phyloP scores from a whole-genome alignment of 2,888 invertebrate genomes.

The Furcula furcula region DNA sequence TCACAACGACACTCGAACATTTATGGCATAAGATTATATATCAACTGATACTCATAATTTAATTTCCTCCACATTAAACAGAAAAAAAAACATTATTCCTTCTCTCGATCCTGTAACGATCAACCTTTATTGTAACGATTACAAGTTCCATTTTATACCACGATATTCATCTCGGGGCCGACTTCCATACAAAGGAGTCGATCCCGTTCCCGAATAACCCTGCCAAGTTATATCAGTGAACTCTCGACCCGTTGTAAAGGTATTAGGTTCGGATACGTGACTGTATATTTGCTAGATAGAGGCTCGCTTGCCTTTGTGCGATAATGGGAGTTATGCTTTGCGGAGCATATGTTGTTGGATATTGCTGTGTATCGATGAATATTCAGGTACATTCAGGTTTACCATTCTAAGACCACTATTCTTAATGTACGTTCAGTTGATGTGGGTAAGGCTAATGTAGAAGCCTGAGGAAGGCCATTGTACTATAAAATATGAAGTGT shows the following conservation, averaged over 20 bases:
- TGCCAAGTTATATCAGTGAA: slow-evolving; percentile 3
- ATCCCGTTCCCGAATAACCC: slow-evolving; percentile 2
- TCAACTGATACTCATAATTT: no score
- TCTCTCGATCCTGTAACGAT: no score
- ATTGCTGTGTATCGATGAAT: slow-evolving; percentile 1
- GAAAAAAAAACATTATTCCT: no score
- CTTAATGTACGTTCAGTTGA: no score
- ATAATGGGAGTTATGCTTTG: slow-evolving; percentile 5
- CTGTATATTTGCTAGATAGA: slow-evolving; percentile 3
- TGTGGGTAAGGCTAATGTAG: no score
- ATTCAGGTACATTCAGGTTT: not conserved
- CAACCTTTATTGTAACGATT: no score
- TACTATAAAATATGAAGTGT: no score
- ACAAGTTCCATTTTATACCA: not conserved
- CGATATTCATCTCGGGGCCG: not conserved
- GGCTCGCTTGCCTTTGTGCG: slow-evolving; percentile 6
- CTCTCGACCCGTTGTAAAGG: slow-evolving; percentile 2
- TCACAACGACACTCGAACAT: no score
- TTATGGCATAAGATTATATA: no score
- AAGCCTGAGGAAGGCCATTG: no score
- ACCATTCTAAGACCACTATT: no score
- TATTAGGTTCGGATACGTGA: not conserved
- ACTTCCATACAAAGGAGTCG: not conserved
- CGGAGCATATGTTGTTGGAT: not conserved
- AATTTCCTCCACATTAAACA: no score